A percentile compares a stretch with the other conserved stretches of the same genome.
These are phyloP conservation scores for Bombus ignitus DNA, from an alignment of 1,140 invertebrate genomes.

Conservation along the genomic window DNA sequence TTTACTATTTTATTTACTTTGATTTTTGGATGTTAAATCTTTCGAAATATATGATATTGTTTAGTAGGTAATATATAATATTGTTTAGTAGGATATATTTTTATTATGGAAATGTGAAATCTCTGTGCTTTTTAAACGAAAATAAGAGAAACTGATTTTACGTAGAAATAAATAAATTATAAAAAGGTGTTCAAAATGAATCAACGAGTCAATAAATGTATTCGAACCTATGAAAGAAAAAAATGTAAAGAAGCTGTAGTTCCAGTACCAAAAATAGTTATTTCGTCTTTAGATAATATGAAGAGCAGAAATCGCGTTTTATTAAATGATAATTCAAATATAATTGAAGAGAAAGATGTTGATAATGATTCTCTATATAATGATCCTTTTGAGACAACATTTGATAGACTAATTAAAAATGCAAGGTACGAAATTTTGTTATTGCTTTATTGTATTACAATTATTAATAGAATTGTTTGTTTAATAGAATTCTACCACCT, in stretches of 20 bases:
- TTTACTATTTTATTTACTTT: not conserved
- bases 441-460: not conserved
- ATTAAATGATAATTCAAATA: not conserved
- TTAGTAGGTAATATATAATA: not conserved
- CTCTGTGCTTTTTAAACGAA: not conserved
- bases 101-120: not conserved
- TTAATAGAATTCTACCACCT: slow-evolving; percentile 42
- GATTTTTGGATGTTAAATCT: not conserved
- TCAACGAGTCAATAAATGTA: not conserved
- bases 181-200: slow-evolving; percentile 1
- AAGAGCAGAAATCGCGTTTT: not conserved
- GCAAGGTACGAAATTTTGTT: slow-evolving; percentile 57
- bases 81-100: not conserved
- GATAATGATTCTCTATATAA: slow-evolving; percentile 37
- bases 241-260: slow-evolving; percentile 14
- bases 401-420: slow-evolving; percentile 67
- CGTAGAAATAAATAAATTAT: not conserved
- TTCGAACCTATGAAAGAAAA: slow-evolving; percentile 56
- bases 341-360: not conserved
- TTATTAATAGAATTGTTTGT: slow-evolving; percentile 20
- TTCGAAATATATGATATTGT: no score
- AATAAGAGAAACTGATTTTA: not conserved
- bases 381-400: slow-evolving; percentile 73
- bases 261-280: not conserved
- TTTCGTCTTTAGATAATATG: not conserved